These are phyloP conservation scores for Acanthosepion esculentum DNA, from an alignment of 2,888 invertebrate species.

Conservation along the genomic window DNA sequence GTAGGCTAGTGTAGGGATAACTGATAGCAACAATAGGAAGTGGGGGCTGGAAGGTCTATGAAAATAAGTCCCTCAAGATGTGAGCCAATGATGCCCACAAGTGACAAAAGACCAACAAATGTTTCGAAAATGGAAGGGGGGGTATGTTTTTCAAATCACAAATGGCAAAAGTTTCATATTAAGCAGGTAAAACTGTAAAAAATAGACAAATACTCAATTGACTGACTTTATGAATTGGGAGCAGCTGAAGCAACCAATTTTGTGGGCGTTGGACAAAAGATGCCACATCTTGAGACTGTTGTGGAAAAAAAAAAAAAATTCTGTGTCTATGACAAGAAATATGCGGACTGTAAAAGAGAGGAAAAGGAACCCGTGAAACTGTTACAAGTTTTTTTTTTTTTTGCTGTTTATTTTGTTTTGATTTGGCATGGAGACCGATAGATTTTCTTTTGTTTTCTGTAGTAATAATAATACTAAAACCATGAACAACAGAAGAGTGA, in stretches of 20 bases:
- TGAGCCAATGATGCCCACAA: background rate
- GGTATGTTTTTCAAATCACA: background rate
- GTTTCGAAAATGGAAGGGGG: background rate
- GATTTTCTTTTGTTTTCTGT: background rate
- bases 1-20: background rate
- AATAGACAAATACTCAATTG: background rate
- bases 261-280: background rate
- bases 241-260: background rate
- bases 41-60: background rate
- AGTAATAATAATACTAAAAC: too few species aligned
- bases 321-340: background rate
- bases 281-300: background rate
- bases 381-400: background rate
- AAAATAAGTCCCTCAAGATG: background rate
- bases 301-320: background rate
- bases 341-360: background rate
- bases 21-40: background rate
- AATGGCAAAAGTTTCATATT: background rate
- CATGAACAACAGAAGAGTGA: background rate
- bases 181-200: slow-evolving; percentile 2
- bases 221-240: too few species aligned
- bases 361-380: background rate
- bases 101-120: background rate
- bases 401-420: too few species aligned
- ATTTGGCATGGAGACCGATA: background rate